A percentile compares a stretch with the other conserved stretches of the same genome.
Evolutionary conservation across 2,113 vertebrate genomes (phyloP).

Genomic region (Gnathonemus longibarbis): DNA sequence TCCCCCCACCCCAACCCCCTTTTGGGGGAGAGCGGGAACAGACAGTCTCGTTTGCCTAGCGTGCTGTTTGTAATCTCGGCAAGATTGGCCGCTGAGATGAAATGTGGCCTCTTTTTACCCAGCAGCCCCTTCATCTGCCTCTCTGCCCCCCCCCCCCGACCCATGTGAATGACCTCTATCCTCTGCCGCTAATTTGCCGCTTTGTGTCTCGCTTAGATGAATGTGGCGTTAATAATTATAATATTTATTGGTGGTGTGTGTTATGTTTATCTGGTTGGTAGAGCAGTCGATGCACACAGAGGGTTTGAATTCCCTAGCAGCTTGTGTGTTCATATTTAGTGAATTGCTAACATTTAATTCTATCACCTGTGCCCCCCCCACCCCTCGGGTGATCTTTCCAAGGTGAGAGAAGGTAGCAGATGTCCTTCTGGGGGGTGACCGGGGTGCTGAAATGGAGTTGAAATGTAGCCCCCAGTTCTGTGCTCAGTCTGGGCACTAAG

Average conservation of each 20-base stretch:
- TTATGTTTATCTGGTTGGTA: background rate
- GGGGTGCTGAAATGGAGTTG: too few species aligned
- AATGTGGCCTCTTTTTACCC: background rate
- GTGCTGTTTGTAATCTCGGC: background rate
- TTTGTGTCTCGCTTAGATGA: background rate
- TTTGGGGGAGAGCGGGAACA: background rate
- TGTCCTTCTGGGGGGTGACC: too few species aligned
- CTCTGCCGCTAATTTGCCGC: background rate
- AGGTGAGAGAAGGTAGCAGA: too few species aligned
- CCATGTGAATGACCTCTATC: background rate
- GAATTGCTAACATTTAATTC: background rate
- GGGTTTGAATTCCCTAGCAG: background rate
- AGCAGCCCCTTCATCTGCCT: background rate
- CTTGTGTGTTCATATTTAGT: background rate
- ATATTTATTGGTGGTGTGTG: background rate
- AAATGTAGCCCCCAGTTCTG: too few species aligned
- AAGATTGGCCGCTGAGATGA: background rate
- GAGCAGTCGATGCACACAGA: background rate
- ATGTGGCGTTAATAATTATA: background rate
- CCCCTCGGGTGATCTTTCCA: too few species aligned
- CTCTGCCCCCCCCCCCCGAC: background rate
- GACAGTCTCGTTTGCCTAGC: background rate
- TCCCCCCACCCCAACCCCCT: too few species aligned
- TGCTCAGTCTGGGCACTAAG: too few species aligned
- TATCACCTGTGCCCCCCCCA: background rate